Evolutionary conservation across 37 sponge, comb jelly and placozoan species (phyloP).

Genomic region (Hormiphora californensis): DNA sequence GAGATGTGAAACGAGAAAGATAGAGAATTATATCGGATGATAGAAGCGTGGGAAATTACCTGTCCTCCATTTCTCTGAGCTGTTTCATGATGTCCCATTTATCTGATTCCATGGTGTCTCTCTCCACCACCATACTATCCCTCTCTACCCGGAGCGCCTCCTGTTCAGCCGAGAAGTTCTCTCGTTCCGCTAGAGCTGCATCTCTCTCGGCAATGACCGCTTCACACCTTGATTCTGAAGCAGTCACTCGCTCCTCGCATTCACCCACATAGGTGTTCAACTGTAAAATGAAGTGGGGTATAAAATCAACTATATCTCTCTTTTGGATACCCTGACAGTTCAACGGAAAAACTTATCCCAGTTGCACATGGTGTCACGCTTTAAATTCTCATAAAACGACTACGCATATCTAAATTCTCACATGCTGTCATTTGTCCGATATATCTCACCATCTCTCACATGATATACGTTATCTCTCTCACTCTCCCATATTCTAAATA

Average conservation of each 20-base stretch:
- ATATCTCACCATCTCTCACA: too few species aligned
- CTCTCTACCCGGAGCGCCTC: neutral
- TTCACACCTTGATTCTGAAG: neutral
- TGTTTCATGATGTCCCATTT: conserved; percentile 84
- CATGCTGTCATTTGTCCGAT: too few species aligned
- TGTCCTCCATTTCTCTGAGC: conserved; percentile 68
- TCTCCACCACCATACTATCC: neutral
- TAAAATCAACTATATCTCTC: too few species aligned
- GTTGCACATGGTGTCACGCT: too few species aligned
- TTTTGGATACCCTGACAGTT: too few species aligned
- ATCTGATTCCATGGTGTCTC: conserved; percentile 66
- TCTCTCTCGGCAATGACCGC: neutral
- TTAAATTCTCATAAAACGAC: too few species aligned
- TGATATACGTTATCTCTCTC: too few species aligned
- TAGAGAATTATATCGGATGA: too few species aligned
- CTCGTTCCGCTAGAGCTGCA: neutral
- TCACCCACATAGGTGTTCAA: conserved; percentile 19
- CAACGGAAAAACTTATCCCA: too few species aligned
- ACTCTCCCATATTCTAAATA: too few species aligned
- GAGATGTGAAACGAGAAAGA: too few species aligned
- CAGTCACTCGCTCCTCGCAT: neutral
- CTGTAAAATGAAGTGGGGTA: neutral
- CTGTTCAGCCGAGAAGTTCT: neutral
- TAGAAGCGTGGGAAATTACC: conserved; percentile 58
- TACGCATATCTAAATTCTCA: too few species aligned